Conservation (phyloP, 2,797 vertebrate species). For the Brotogeris chrysoptera region DNA sequence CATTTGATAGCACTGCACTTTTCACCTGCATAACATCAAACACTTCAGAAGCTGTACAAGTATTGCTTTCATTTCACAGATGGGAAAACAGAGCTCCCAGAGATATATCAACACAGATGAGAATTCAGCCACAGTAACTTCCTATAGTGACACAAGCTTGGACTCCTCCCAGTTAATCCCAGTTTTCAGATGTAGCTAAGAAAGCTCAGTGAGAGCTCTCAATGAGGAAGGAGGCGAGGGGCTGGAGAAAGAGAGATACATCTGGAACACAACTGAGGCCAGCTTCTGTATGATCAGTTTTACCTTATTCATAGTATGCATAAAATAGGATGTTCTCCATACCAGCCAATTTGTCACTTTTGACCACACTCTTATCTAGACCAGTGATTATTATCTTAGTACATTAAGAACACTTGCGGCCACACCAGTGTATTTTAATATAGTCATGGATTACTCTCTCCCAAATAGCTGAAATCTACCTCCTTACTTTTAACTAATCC, state of each 20-base stretch:
- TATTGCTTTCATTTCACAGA: background rate
- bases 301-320: background rate
- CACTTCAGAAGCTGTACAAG: background rate
- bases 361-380: background rate
- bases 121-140: background rate
- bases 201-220: background rate
- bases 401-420: background rate
- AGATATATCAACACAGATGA: background rate
- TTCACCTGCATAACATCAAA: background rate
- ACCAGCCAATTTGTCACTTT: background rate
- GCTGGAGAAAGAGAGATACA: background rate
- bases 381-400: background rate
- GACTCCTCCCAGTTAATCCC: background rate
- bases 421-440: background rate
- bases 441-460: background rate
- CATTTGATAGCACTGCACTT: background rate
- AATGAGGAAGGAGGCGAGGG: accelerated
- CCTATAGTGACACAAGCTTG: background rate
- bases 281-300: background rate
- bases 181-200: background rate
- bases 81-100: background rate
- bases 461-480: background rate
- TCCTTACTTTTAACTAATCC: background rate
- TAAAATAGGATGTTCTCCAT: background rate
- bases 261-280: background rate